A percentile compares a stretch with the other conserved stretches of the same genome.
phyloP scores from a whole-genome alignment of 2,113 vertebrate species.

The Lophius piscatorius region DNA sequence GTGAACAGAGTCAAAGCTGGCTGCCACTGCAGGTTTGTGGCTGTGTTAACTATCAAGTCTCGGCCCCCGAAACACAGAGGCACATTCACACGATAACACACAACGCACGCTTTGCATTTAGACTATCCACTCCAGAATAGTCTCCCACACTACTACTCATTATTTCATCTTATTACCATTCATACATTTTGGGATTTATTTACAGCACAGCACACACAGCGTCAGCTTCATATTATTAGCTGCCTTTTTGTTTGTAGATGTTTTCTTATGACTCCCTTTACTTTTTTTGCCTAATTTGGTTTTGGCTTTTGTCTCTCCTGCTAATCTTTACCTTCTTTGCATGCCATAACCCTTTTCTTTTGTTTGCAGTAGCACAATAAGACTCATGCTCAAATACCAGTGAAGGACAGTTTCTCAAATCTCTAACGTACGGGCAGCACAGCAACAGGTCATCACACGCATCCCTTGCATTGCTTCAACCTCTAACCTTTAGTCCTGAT shows the following conservation, averaged over 20 bases:
- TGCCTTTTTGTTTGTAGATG: conserved; percentile 62
- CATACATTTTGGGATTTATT: conserved; percentile 33
- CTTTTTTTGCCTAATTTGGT: conserved; percentile 53
- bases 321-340: conserved; percentile 66
- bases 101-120: conserved; percentile 22
- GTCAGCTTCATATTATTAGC: conserved; percentile 56
- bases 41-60: conserved; percentile 35
- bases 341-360: conserved; percentile 57
- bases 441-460: conserved; percentile 55
- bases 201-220: conserved; percentile 44
- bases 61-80: conserved; percentile 30
- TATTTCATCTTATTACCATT: conserved; percentile 38
- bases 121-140: conserved; percentile 35
- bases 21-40: conserved; percentile 39
- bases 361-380: conserved; percentile 53
- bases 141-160: conserved; percentile 50
- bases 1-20: conserved; percentile 34
- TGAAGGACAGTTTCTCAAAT: conserved; percentile 62
- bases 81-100: conserved; percentile 13
- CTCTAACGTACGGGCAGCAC: conserved; percentile 61
- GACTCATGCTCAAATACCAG: conserved; percentile 34
- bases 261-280: conserved; percentile 53
- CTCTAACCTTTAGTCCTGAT: conserved; percentile 33
- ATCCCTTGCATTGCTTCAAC: conserved; percentile 60
- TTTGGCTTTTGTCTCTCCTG: conserved; percentile 70